phyloP scores from a whole-genome alignment of 2,113 vertebrate genomes.

The Antechinus flavipes region DNA sequence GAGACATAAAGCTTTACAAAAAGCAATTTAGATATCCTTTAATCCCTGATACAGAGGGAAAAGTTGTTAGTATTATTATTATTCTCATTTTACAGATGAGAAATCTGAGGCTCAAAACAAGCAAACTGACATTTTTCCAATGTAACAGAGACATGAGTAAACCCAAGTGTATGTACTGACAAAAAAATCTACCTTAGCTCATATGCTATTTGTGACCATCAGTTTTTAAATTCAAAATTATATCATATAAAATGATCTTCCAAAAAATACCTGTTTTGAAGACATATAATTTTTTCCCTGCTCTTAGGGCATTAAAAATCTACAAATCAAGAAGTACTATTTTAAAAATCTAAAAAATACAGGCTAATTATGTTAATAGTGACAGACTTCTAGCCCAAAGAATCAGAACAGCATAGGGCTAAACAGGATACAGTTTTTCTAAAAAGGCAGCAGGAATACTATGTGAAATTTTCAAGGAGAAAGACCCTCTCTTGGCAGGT shows the following conservation, averaged over 20 bases:
- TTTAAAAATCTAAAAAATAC: not conserved
- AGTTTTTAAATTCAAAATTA: not conserved
- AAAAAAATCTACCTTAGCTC: not conserved
- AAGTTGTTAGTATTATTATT: not conserved
- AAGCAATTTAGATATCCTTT: not conserved
- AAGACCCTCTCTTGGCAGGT: constrained; percentile 49
- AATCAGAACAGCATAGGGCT: fast-evolving
- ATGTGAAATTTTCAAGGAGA: not conserved
- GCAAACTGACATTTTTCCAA: not conserved
- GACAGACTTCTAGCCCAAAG: not conserved
- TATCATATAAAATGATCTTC: not conserved
- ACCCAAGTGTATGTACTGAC: not conserved
- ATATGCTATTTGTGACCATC: not conserved
- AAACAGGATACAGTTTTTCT: not conserved
- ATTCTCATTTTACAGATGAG: not conserved
- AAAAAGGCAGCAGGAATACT: not conserved
- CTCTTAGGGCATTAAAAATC: fast-evolving
- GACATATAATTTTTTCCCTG: fast-evolving
- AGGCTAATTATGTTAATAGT: not conserved
- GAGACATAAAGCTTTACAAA: not conserved
- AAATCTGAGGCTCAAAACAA: not conserved
- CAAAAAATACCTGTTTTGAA: not conserved
- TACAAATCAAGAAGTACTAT: not conserved
- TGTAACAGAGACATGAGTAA: not conserved
- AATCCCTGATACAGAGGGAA: not conserved